A percentile compares a stretch with the other conserved stretches of the same genome.
Conservation (phyloP, 2,113 vertebrate species). For the Fregata magnificens region DNA sequence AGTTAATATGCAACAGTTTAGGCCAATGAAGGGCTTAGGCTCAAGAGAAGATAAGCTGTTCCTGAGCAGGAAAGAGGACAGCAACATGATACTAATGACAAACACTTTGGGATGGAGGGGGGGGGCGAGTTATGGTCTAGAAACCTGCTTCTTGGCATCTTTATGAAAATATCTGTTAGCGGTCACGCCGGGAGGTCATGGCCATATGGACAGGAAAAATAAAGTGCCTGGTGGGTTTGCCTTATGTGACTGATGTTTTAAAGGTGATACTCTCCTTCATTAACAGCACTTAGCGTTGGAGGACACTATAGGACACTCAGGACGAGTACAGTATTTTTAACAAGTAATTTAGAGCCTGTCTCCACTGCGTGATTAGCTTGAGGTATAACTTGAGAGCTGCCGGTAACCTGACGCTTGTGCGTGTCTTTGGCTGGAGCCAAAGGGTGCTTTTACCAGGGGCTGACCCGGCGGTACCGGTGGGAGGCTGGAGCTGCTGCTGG, state of each 20-base stretch:
- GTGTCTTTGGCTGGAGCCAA: neutral
- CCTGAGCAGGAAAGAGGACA: neutral
- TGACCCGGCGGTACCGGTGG: accelerated
- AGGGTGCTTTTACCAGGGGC: neutral
- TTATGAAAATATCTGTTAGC: neutral
- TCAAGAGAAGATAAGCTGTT: neutral
- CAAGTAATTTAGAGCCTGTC: slow-evolving; percentile 17
- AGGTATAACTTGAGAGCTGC: neutral
- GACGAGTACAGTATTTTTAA: slow-evolving; percentile 3
- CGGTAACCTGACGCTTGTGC: neutral
- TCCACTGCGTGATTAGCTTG: neutral
- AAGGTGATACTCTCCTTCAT: slow-evolving; percentile 34
- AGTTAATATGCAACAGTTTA: neutral
- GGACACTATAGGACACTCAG: neutral
- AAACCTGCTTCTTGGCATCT: neutral
- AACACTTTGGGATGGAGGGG: neutral
- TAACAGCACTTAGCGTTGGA: neutral
- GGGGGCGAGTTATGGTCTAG: neutral
- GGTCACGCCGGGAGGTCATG: neutral
- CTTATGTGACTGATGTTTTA: slow-evolving; percentile 17
- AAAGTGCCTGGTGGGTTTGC: slow-evolving; percentile 24
- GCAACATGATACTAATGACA: neutral
- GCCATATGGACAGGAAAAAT: neutral
- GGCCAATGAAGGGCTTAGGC: neutral
- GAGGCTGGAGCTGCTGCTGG: neutral